Percentiles rank a stretch among this genome's conserved stretches.
Evolutionary conservation across 2,888 invertebrate species (phyloP).

Genomic region (Charanyca ferruginea): DNA sequence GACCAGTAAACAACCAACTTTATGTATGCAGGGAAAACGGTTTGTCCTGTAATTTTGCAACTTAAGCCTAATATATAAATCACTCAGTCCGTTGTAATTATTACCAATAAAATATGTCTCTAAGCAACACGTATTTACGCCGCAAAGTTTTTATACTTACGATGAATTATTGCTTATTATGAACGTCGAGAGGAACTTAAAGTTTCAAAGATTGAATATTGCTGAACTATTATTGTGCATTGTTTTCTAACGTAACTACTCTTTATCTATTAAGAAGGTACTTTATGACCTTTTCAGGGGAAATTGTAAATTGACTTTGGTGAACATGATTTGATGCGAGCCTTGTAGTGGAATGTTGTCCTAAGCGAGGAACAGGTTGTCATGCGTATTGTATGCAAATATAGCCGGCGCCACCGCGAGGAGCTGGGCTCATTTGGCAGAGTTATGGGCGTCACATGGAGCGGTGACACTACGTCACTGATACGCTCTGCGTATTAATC

Average conservation of each 20-base stretch:
- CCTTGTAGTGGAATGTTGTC: slow-evolving; percentile 74
- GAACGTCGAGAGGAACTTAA: slow-evolving; percentile 46
- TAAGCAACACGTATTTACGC: slow-evolving; percentile 63
- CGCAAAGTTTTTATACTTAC: slow-evolving; percentile 44
- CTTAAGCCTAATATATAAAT: slow-evolving; percentile 66
- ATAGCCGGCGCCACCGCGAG: slow-evolving; percentile 73
- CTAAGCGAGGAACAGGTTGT: slow-evolving; percentile 67
- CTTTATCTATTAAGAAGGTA: slow-evolving; percentile 10
- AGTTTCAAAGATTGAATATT: slow-evolving; percentile 48
- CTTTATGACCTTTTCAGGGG: slow-evolving; percentile 36
- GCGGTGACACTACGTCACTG: slow-evolving; percentile 79
- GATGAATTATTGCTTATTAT: slow-evolving; percentile 43
- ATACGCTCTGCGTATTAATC: slow-evolving; percentile 83
- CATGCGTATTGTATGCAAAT: slow-evolving; percentile 87
- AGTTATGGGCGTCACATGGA: slow-evolving; percentile 78
- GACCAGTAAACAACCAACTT: slow-evolving; percentile 74
- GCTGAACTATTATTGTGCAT: slow-evolving; percentile 39
- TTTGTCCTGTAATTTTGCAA: slow-evolving; percentile 69
- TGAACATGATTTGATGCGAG: slow-evolving; percentile 38
- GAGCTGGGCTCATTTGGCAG: slow-evolving; percentile 82
- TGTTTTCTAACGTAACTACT: slow-evolving; percentile 25
- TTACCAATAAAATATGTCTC: slow-evolving; percentile 54
- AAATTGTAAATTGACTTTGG: slow-evolving; percentile 31
- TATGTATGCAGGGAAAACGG: slow-evolving; percentile 65
- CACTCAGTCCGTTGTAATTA: slow-evolving; percentile 57